phyloP scores from a whole-genome alignment of 2,888 invertebrate species.

The Tetheella fluctuosa region DNA sequence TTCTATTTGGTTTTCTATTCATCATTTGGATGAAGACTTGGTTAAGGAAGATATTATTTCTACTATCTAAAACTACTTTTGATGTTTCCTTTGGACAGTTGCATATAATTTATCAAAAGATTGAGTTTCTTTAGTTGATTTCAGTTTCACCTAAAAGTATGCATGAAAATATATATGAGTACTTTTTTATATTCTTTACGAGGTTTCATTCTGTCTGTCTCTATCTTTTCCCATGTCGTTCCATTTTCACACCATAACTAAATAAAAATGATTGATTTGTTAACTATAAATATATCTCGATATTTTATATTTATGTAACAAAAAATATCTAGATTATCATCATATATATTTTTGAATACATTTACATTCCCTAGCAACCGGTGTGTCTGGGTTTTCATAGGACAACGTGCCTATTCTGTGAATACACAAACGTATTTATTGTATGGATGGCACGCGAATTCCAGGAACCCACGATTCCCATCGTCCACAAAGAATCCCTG shows the following conservation, averaged over 20 bases:
- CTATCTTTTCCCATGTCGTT: background rate
- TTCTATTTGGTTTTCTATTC: slow-evolving; percentile 45
- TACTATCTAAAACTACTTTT: background rate
- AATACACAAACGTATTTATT: slow-evolving; percentile 49
- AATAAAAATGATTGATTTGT: background rate
- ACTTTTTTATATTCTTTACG: too few species aligned
- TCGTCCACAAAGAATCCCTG: slow-evolving; percentile 63
- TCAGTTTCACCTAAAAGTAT: too few species aligned
- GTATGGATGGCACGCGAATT: slow-evolving; percentile 79
- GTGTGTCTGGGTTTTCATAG: background rate
- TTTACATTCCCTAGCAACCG: slow-evolving; percentile 3
- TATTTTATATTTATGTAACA: background rate
- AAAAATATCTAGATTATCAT: background rate
- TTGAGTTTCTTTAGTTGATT: too few species aligned
- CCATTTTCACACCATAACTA: background rate
- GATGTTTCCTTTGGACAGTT: too few species aligned
- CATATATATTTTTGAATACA: background rate
- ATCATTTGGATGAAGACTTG: slow-evolving; percentile 15
- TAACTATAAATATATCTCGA: background rate
- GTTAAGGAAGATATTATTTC: background rate
- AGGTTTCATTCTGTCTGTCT: background rate
- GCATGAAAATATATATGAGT: too few species aligned
- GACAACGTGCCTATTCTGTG: slow-evolving; percentile 56
- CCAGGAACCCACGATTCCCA: slow-evolving; percentile 77
- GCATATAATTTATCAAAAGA: too few species aligned